Evolutionary conservation across 2,888 invertebrate genomes (phyloP), one percentile per base, ranked within the genome.

Genomic region (Aphidius colemani): DNA sequence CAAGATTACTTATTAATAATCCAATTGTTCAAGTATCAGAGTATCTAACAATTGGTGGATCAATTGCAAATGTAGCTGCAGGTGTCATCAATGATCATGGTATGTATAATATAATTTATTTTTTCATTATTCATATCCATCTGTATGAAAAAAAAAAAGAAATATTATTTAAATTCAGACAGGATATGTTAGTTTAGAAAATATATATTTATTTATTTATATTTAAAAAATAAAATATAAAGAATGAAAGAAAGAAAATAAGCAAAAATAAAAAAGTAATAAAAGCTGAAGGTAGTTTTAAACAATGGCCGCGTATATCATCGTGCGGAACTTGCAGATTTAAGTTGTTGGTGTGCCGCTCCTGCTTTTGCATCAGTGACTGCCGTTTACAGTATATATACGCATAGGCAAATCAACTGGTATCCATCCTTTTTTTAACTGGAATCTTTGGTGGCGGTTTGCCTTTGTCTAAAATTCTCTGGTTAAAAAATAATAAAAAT

Each of bases 11-110:
- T 55, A 89, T 92, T 69, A 84, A 89, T 0, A 86, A 88, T 53
- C 96, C 95, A 75, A 86, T 88, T 71, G 91, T 90, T 1, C 92
- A 89, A 73, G 88, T 96, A 8, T 87, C 90, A 68, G 93, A 94
- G 84, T 90, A 91, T 78, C 87, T 90, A 40, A 84, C 89, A 40
- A 83, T 89, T 18, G 94, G 95, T 48, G 90, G 90, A 72, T 89
- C 90, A 77, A 90, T 97, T 3, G 85, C 91, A n/a, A 90, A 90
- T 79, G 87, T 96, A 13, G 85, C 87, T 3, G 94, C 94, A 75
- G 88, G 91, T 9, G 86, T 88, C 30, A 85, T 88, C 75, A 63
- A 57, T 18, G 90, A 90, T 79, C 85, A 86, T 76, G 92, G 93
- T 88, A 83, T 85, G 85, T 65, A 53, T 10, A 44, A n/a, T n/a